Base-by-base conservation (phyloP, 1,140 invertebrate species). In the Sycophaga agraensis region DNA sequence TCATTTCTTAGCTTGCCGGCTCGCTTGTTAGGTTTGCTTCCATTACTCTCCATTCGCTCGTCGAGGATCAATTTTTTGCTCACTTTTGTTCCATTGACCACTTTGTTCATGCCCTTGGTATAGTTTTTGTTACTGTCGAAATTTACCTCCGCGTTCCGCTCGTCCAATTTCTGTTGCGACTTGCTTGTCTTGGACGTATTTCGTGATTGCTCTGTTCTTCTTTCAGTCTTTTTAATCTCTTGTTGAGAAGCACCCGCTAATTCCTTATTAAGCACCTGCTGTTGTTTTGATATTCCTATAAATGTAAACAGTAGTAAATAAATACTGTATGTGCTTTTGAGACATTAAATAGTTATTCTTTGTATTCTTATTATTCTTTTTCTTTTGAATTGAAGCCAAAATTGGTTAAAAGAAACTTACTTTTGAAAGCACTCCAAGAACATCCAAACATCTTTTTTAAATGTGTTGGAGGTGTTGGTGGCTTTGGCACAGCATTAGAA, bases 341-440 rank as follows among this genome's bases (percentile, higher is more conserved):
- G n/a, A n/a, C n/a, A n/a, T n/a, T n/a, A n/a, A n/a, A n/a, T n/a
- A n/a, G n/a, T n/a, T n/a, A n/a, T n/a, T n/a, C n/a, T n/a, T n/a
- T n/a, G n/a, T n/a, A n/a, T n/a, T n/a, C n/a, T n/a, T n/a, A n/a
- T n/a, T n/a, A n/a, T n/a, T n/a, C n/a, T n/a, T n/a, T n/a, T n/a
- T n/a, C n/a, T n/a, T n/a, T n/a, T n/a, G n/a, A n/a, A n/a, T n/a
- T n/a, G n/a, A n/a, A n/a, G n/a, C n/a, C n/a, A n/a, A n/a, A n/a
- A n/a, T n/a, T n/a, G n/a, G n/a, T n/a, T n/a, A n/a, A n/a, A n/a
- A n/a, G 2, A 34, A 17, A 48, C 49, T 68, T 68, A 80, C 79
- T 74, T 73, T 68, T 76, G 59, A 81, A 81, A 45, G 79, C 78
- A 65, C 79, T 80, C 78, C 77, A 81, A 14, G 76, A 76, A 56